Percentiles rank a stretch among this genome's conserved stretches.
Evolutionary conservation across 2,888 invertebrate species (phyloP).

Genomic region (Lycophotia porphyrea): DNA sequence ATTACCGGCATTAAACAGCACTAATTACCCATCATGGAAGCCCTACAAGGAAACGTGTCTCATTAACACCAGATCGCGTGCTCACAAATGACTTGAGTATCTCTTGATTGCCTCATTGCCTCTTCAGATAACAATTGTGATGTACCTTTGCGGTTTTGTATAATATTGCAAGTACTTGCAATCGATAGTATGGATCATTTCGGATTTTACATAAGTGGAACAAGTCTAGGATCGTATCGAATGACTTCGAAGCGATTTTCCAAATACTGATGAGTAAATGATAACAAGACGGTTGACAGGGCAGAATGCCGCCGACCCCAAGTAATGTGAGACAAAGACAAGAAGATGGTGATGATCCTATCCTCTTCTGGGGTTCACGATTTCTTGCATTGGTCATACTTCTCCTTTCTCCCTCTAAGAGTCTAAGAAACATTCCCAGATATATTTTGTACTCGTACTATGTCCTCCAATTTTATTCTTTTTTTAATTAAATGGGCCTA

Average conservation of each 20-base stretch:
- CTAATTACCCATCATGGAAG: slow-evolving; percentile 21
- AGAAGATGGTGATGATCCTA: not conserved
- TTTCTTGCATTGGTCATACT: not conserved
- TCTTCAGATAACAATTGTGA: slow-evolving; percentile 23
- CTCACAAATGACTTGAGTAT: slow-evolving; percentile 7
- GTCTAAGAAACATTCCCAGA: not conserved
- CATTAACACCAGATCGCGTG: slow-evolving; percentile 46
- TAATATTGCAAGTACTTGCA: slow-evolving; percentile 16
- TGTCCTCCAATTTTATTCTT: not conserved
- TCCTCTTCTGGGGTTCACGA: not conserved
- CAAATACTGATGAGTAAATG: not conserved
- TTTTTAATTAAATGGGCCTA: too few species aligned
- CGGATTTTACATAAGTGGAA: not conserved
- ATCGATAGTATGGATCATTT: not conserved
- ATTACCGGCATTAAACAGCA: not conserved
- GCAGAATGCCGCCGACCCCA: not conserved
- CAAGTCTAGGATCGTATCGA: not conserved
- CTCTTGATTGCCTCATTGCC: slow-evolving; percentile 28
- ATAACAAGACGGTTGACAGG: not conserved
- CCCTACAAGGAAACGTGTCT: slow-evolving; percentile 19
- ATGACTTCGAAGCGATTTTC: not conserved
- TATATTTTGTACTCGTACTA: not conserved
- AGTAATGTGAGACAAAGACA: not conserved
- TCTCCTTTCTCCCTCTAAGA: not conserved
- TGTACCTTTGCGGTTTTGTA: not conserved